Evolutionary conservation across 2,888 invertebrate genomes (phyloP).

Genomic region (Ariolimax columbianus): DNA sequence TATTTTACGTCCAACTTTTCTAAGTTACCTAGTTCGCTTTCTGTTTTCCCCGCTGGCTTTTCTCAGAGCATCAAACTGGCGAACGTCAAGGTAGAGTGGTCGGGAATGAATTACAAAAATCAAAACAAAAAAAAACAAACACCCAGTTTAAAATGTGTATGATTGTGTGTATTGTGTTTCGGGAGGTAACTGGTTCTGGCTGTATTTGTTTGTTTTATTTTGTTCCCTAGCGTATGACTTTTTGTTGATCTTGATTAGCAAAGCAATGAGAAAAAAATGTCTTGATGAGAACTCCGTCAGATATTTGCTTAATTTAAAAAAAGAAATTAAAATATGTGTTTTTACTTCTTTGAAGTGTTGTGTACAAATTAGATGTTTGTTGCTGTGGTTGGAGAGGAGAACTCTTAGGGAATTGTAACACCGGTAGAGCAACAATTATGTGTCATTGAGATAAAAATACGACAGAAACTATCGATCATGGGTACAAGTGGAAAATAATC

Average conservation of each 20-base stretch:
- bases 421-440: neutral
- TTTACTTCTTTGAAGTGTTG: no score
- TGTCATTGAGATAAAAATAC: neutral
- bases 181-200: neutral
- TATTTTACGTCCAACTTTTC: neutral
- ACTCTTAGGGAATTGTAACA: neutral
- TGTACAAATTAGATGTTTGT: neutral
- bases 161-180: neutral
- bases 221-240: no score
- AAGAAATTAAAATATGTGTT: no score
- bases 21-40: neutral
- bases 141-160: neutral
- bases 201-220: no score
- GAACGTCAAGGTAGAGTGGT: neutral
- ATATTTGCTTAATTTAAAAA: neutral
- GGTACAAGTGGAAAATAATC: slow-evolving; percentile 31
- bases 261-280: neutral
- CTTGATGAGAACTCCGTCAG: neutral
- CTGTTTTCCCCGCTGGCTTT: neutral
- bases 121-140: neutral
- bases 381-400: neutral
- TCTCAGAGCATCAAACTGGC: neutral
- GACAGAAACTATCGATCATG: neutral
- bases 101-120: neutral
- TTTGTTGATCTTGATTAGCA: slow-evolving; percentile 16